Conservation (phyloP, 2,888 invertebrate species). For the Sphecodes monilicornis region DNA sequence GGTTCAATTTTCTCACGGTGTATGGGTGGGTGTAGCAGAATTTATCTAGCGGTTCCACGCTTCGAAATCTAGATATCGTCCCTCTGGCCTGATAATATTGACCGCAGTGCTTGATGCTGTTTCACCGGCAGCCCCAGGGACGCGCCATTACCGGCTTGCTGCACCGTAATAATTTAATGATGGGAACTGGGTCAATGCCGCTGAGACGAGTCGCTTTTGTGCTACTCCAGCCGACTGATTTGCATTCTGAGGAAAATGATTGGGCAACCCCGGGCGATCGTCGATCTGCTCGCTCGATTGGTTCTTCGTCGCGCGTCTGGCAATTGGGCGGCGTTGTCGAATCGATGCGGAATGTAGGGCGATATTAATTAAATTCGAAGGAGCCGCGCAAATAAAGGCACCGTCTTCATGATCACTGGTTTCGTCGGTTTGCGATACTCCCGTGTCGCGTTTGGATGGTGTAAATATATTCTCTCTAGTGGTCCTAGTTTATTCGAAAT, state of each 20-base stretch:
- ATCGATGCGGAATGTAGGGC: background rate
- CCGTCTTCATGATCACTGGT: background rate
- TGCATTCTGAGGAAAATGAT: constrained; percentile 62
- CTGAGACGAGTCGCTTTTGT: constrained; percentile 67
- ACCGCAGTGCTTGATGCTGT: constrained; percentile 57
- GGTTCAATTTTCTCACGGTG: background rate
- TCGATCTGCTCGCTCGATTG: constrained; percentile 3
- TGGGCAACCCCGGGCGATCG: background rate
- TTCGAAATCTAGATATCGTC: constrained; percentile 5
- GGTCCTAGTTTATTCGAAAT: no score
- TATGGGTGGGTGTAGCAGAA: background rate
- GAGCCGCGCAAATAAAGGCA: background rate
- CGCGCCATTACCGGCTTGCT: constrained; percentile 64
- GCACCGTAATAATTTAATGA: constrained; percentile 72
- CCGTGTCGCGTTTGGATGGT: no score
- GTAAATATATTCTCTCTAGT: no score
- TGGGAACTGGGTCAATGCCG: constrained; percentile 72
- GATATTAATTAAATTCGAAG: background rate
- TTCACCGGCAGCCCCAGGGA: constrained; percentile 61
- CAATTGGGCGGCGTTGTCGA: background rate
- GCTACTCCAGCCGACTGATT: constrained; percentile 47
- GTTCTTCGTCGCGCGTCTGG: background rate
- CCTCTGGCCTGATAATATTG: constrained; percentile 41
- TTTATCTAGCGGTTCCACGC: background rate
- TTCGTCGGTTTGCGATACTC: background rate